Base-by-base conservation (phyloP, 2,113 vertebrate species). In the Syngnathus floridae region DNA sequence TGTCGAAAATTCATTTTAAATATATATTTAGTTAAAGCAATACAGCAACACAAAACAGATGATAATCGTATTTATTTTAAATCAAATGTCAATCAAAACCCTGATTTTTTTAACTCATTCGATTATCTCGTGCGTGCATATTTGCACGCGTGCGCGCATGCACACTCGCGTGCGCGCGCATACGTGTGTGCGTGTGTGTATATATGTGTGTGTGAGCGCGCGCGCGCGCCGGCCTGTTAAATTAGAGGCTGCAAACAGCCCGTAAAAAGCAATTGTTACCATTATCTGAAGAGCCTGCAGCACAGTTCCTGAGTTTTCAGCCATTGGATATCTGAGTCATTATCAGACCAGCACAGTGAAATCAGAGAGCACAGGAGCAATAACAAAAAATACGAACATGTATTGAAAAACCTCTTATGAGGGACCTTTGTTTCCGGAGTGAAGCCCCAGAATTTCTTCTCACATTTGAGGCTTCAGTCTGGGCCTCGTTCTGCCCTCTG, bases 401-500 rank as follows among this genome's bases (percentile, higher is more conserved):
- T 21, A 49, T 55, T 31, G 52, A 11, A 14, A 55, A 31, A 22
- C 54, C 13, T 31, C 26, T 56, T 12, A 16, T 5, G 13, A 5
- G 14, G 43, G 13, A 14, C 43, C 13, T 45, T 45, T 3, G 11
- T 26, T 56, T 35, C 13, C 54, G 4, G 8, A 1, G 4, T 46
- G 37, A 31, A 16, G 11, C 21, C 17, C 40, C 6, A 31, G 10
- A 59, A 38, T 54, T 61, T 43, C 26, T 48, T 45, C 58, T 36
- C 17, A 17, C 4, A 4, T 38, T 51, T n/a, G 22, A 35, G n/a
- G 38, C 13, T 43, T 49, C 68, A 37, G 55, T 51, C 64, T 8
- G 10, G 65, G 31, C 52, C 59, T 19, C 31, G 45, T 55, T 40
- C 17, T 41, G 70, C 19, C 49, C 68, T 64, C 10, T 1, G 69